phyloP scores from a whole-genome alignment of 2,113 vertebrate genomes.

The Alexandromys fortis region DNA sequence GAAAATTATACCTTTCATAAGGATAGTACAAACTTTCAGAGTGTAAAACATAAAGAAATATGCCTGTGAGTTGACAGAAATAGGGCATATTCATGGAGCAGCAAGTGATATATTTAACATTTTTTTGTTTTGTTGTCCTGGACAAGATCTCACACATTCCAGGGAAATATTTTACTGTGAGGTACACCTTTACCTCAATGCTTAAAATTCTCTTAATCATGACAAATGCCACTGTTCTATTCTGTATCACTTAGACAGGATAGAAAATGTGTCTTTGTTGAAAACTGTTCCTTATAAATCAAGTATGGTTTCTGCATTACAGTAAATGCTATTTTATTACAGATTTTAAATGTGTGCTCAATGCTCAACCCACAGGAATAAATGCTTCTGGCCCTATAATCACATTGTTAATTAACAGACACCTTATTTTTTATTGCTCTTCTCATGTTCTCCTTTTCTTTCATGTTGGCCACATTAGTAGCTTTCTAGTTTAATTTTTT shows the following conservation, averaged over 20 bases:
- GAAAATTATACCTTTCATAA: slow-evolving; percentile 21
- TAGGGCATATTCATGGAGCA: not conserved
- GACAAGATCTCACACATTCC: not conserved
- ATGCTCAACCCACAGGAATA: not conserved
- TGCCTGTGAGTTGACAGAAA: not conserved
- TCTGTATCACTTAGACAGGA: fast-evolving
- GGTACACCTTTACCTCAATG: not conserved
- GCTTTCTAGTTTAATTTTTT: not conserved
- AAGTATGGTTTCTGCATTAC: not conserved
- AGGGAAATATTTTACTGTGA: not conserved
- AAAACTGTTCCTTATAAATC: not conserved
- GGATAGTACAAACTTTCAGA: not conserved
- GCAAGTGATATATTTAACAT: not conserved
- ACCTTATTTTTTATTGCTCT: not conserved
- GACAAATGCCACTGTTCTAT: not conserved
- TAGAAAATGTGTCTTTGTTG: not conserved
- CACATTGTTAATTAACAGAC: not conserved
- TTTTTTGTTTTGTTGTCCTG: not conserved
- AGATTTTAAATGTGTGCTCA: not conserved
- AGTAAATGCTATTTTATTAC: not conserved
- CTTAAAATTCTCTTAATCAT: not conserved
- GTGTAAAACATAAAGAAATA: not conserved
- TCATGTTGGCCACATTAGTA: not conserved
- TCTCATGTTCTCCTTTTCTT: not conserved
- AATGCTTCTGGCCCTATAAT: not conserved